phyloP scores from a whole-genome alignment of 2,113 vertebrate species.

The Leucopsar rothschildi region DNA sequence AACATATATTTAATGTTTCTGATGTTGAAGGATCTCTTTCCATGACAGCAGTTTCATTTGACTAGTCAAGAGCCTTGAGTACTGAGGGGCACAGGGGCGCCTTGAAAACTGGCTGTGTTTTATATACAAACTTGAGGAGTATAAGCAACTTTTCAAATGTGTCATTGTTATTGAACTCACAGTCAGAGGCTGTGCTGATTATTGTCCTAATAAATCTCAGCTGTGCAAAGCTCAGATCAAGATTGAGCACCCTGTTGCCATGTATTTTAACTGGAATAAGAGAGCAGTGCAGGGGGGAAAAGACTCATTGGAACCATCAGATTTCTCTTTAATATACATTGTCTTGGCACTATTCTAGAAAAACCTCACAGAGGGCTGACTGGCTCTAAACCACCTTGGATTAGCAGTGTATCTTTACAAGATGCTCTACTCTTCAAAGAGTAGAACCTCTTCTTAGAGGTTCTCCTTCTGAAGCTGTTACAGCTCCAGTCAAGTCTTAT shows the following conservation, averaged over 20 bases:
- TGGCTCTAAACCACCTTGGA: neutral
- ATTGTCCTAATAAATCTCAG: neutral
- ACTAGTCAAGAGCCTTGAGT: neutral
- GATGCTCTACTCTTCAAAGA: neutral
- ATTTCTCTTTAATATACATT: neutral
- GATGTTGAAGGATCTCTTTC: neutral
- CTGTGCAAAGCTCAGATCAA: neutral
- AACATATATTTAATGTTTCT: neutral
- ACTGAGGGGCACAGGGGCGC: neutral
- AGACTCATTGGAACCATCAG: neutral
- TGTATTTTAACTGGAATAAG: neutral
- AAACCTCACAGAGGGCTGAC: neutral
- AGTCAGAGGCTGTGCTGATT: neutral
- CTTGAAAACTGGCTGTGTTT: neutral
- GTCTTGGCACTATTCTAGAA: neutral
- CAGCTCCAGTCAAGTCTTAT: neutral
- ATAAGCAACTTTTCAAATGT: neutral
- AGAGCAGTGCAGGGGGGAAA: neutral
- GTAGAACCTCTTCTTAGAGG: neutral
- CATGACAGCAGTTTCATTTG: neutral
- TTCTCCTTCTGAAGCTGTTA: neutral
- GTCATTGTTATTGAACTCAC: neutral
- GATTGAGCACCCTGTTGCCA: neutral
- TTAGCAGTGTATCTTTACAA: neutral
- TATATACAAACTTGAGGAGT: neutral